Evolutionary conservation across 2,797 vertebrate genomes (phyloP), one percentile per base, ranked within the genome.

Genomic region (Poeciliopsis turneri): DNA sequence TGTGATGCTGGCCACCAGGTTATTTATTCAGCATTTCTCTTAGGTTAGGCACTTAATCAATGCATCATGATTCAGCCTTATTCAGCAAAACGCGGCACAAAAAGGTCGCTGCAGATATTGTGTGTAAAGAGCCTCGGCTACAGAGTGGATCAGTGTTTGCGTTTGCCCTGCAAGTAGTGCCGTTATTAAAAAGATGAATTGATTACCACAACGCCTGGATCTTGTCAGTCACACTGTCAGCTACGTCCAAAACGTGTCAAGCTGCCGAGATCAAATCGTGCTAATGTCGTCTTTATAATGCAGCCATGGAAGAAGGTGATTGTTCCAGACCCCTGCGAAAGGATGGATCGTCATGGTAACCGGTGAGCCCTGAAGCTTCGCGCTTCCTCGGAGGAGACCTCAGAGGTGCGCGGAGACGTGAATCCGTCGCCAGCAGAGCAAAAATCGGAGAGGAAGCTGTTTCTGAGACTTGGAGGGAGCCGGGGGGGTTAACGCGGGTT

Each of bases 311-410:
- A 82, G 80, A 82, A 87, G 83, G 81, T 76, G 84, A 95, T 94
- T 94, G 91, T 95, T 92, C 88, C 83, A 82, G 88, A 87, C 86
- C 88, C 72, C 85, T 25, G 46, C 83, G 84, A 74, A 39, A 39
- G 93, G 86, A 87, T 64, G 81, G 79, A 94, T 94, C 93, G 95
- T 94, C 95, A 95, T 96, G 93, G 95, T 94, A 95, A 96, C 94
- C 83, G 51, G 72, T 72, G 80, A 86, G 89, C 87, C 89, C 91
- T 93, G 94, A 81, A 93, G 80, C 84, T 78, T 61, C 77, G 78
- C 81, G 85, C 75, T 81, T 90, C 80, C 66, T 80, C 72, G 20
- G 51, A 82, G 64, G 23, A 70, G 71, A 69, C 80, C 61, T 80
- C 72, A 23, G 55, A 82, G 64, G 23, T 64, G 71, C 71, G 57